These are phyloP conservation scores for Tromatobia lineatoria DNA, from an alignment of 2,888 invertebrate genomes.

Conservation along the genomic window DNA sequence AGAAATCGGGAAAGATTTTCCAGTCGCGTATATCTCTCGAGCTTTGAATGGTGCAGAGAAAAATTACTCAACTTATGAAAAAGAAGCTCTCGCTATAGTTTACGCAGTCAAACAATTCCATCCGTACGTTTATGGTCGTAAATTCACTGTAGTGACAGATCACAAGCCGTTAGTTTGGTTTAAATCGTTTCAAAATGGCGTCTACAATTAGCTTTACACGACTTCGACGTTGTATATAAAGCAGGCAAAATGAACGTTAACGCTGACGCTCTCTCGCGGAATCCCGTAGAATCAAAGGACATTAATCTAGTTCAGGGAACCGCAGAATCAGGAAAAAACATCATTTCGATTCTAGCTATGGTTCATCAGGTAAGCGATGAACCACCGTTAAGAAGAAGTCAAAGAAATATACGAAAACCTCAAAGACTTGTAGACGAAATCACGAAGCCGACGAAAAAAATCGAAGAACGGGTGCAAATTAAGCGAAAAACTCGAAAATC, in stretches of 20 bases:
- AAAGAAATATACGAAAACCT: no score
- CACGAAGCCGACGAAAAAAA: no score
- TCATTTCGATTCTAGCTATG: no score
- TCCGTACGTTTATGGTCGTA: constrained; percentile 33
- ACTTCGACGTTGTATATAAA: constrained; percentile 38
- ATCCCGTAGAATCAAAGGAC: constrained; percentile 44
- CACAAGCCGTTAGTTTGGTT: constrained; percentile 35
- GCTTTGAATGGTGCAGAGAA: background rate
- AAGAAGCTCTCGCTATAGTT: constrained; percentile 19
- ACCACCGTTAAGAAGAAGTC: no score
- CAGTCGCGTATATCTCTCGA: background rate
- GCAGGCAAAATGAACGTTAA: no score
- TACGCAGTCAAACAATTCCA: constrained; percentile 41
- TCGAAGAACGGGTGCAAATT: no score
- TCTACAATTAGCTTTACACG: constrained; percentile 29
- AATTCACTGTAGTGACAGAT: constrained; percentile 29
- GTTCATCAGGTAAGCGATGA: no score
- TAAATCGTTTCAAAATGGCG: constrained; percentile 39
- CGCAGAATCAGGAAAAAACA: background rate
- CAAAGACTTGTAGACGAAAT: no score
- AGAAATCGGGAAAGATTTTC: background rate
- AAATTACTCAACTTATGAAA: background rate
- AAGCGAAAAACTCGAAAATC: no score
- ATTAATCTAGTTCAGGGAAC: background rate
- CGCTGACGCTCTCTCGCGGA: no score